Percentiles rank a stretch among this genome's conserved stretches.
Conservation (phyloP, 1,140 invertebrate species). For the Kradibia gibbosae region DNA sequence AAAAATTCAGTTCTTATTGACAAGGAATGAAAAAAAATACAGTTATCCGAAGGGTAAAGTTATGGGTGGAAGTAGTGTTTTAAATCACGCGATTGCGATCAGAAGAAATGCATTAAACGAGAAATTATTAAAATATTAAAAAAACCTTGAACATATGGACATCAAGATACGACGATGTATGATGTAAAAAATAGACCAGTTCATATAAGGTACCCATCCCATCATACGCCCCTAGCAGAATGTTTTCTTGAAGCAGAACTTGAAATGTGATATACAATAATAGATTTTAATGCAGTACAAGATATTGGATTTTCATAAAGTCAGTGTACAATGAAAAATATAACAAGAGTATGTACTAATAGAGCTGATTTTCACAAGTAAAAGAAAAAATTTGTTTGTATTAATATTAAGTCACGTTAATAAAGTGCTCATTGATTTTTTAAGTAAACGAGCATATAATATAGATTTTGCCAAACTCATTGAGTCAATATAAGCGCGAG, state of each 20-base stretch:
- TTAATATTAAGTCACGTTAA: conserved; percentile 76
- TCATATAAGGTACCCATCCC: conserved; percentile 72
- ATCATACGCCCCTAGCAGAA: conserved; percentile 60
- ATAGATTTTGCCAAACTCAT: conserved; percentile 66
- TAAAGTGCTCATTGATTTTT: conserved; percentile 75
- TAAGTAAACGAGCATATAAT: conserved; percentile 63
- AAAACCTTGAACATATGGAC: conserved; percentile 70
- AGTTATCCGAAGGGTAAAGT: conserved; percentile 82
- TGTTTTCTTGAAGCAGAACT: conserved; percentile 67
- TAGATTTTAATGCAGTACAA: conserved; percentile 67
- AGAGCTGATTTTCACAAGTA: conserved; percentile 75
- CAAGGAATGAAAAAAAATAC: conserved; percentile 72
- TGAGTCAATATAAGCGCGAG: conserved; percentile 63
- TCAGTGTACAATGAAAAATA: conserved; percentile 71
- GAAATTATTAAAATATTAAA: conserved; percentile 75
- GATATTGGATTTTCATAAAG: conserved; percentile 73
- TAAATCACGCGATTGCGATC: conserved; percentile 90
- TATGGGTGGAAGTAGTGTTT: conserved; percentile 83
- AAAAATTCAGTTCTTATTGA: conserved; percentile 75
- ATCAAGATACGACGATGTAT: conserved; percentile 55
- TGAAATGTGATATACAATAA: conserved; percentile 67
- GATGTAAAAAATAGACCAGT: conserved; percentile 61
- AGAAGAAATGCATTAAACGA: conserved; percentile 79
- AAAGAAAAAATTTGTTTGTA: conserved; percentile 80
- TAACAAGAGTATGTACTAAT: conserved; percentile 77